Percentiles rank a stretch among this genome's conserved stretches.
Evolutionary conservation across 2,797 vertebrate genomes (phyloP).

Genomic region (Syngnathus rostellatus): DNA sequence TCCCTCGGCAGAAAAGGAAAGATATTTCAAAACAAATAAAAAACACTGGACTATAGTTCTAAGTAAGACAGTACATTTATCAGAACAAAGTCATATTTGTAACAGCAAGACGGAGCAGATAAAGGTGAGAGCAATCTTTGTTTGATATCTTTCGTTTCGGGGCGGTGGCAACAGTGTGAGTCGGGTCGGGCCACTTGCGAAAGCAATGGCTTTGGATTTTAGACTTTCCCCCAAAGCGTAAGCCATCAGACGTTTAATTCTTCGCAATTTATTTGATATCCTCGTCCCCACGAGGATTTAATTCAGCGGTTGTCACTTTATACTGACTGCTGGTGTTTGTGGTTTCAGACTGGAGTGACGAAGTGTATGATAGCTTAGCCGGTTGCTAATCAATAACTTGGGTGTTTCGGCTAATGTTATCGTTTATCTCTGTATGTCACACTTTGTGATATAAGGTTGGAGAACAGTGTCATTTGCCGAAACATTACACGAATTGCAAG

Average conservation of each 20-base stretch:
- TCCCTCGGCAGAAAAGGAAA: constrained; percentile 71
- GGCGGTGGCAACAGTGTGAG: constrained; percentile 64
- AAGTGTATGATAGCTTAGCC: constrained; percentile 25
- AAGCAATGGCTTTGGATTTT: constrained; percentile 30
- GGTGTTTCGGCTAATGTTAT: neutral
- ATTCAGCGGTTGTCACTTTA: neutral
- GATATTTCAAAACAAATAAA: constrained; percentile 66
- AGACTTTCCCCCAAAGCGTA: constrained; percentile 1
- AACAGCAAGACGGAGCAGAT: constrained; percentile 47
- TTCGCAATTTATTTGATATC: neutral
- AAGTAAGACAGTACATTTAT: constrained; percentile 5
- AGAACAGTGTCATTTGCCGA: too few relatives aligned
- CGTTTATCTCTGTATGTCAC: neutral
- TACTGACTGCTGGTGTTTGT: neutral
- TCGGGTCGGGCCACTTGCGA: constrained; percentile 54
- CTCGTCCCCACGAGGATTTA: neutral
- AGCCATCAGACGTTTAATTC: too few relatives aligned
- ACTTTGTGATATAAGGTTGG: neutral
- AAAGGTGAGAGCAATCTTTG: constrained; percentile 44
- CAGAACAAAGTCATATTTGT: constrained; percentile 39
- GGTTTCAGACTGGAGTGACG: neutral
- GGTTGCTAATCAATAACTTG: constrained; percentile 32
- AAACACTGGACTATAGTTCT: constrained; percentile 27
- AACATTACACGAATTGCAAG: neutral
- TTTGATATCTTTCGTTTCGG: constrained; percentile 22